Conservation (phyloP, 1,140 invertebrate species). For the Grapholita molesta region DNA sequence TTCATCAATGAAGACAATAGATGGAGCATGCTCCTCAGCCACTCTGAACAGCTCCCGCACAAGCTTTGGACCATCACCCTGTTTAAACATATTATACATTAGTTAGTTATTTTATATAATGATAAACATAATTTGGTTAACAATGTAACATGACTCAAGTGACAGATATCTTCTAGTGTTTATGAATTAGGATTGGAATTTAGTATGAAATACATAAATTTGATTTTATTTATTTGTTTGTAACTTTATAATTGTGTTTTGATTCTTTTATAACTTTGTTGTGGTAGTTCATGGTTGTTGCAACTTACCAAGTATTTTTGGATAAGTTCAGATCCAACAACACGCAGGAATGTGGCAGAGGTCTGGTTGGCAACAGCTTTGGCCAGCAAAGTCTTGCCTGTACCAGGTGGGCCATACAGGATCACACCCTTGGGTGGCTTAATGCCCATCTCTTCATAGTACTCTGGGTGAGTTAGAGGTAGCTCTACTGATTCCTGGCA, state of each 20-base stretch:
- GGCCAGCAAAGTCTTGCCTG: constrained; percentile 98
- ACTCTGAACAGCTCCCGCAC: constrained; percentile 98
- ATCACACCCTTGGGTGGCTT: constrained; percentile 99
- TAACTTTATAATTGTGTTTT: too few relatives aligned
- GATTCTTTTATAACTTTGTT: too few relatives aligned
- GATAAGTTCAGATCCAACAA: constrained; percentile 99
- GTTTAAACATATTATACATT: constrained; percentile 31
- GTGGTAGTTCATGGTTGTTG: too few relatives aligned
- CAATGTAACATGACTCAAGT: constrained; percentile 22
- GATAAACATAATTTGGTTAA: constrained; percentile 20
- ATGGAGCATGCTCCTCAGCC: constrained; percentile 99
- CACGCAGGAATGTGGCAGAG: constrained; percentile 98
- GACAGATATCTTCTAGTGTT: too few relatives aligned
- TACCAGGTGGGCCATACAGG: constrained; percentile 98
- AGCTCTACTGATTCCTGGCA: constrained; percentile 99
- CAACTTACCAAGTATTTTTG: constrained; percentile 96
- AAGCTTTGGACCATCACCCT: constrained; percentile 99
- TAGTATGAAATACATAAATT: too few relatives aligned
- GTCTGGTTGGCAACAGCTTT: constrained; percentile 99
- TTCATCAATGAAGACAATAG: constrained; percentile 99
- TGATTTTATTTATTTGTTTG: too few relatives aligned
- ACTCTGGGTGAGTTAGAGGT: constrained; percentile 99
- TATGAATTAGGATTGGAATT: too few relatives aligned
- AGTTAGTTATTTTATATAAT: constrained; percentile 6
- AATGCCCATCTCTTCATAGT: constrained; percentile 99